These are phyloP conservation scores for Thaumatotibia leucotreta DNA, from an alignment of 1,140 invertebrate species.

Conservation along the genomic window DNA sequence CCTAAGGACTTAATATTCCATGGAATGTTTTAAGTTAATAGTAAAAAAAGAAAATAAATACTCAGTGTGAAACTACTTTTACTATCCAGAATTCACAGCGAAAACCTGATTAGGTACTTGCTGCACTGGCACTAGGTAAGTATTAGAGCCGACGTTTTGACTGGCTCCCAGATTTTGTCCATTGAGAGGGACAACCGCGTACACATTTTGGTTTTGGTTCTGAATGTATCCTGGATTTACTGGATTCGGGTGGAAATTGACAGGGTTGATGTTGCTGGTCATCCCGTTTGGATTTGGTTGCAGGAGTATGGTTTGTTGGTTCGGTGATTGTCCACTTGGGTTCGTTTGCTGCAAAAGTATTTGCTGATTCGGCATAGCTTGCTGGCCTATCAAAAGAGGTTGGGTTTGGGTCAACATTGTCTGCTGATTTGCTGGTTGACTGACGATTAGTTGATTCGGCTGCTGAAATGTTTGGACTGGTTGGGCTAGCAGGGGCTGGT, in stretches of 20 bases:
- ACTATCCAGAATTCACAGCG: slow-evolving; percentile 12
- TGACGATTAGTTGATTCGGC: slow-evolving; percentile 3
- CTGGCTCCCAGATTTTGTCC: slow-evolving; percentile 11
- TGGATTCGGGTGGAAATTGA: not conserved
- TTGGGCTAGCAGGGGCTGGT: not conserved
- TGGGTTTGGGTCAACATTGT: not conserved
- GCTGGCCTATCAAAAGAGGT: not conserved
- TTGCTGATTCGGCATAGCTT: not conserved
- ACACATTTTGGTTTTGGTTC: slow-evolving; percentile 15
- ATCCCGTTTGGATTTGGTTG: slow-evolving; percentile 12
- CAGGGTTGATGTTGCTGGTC: not conserved
- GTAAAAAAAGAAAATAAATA: too few species aligned
- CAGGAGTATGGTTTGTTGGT: not conserved
- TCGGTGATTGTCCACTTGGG: not conserved
- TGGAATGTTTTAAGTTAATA: too few species aligned
- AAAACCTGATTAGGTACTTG: slow-evolving; percentile 15
- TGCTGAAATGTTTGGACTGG: not conserved
- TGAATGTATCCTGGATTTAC: not conserved
- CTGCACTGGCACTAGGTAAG: slow-evolving; percentile 20
- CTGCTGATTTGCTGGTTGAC: not conserved
- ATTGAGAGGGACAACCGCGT: slow-evolving; percentile 18
- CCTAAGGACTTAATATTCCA: too few species aligned
- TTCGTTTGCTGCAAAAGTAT: not conserved
- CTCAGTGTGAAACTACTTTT: too few species aligned
- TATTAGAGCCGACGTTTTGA: slow-evolving; percentile 5